Conservation (phyloP, 2,888 invertebrate species). For the Dasypolia templi region DNA sequence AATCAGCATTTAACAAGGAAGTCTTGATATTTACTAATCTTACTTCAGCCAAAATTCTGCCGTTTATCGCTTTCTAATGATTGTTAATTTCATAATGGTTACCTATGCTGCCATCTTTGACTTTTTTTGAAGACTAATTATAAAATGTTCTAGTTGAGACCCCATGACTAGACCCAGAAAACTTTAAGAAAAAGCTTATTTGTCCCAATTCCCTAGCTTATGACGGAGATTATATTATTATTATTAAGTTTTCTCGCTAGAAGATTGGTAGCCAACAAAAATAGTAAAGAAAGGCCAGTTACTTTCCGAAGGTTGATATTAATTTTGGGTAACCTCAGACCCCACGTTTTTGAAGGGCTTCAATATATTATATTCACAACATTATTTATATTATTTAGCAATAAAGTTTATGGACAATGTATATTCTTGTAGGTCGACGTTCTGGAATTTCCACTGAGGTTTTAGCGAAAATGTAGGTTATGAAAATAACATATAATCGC, state of each 20-base stretch:
- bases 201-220: not conserved
- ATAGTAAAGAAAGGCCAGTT: slow-evolving; percentile 21
- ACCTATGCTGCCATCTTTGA: too few relatives aligned
- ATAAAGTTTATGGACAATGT: slow-evolving; percentile 31
- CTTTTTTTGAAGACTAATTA: too few relatives aligned
- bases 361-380: too few relatives aligned
- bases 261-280: slow-evolving; percentile 16
- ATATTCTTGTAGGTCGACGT: slow-evolving; percentile 14
- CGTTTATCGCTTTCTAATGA: too few relatives aligned
- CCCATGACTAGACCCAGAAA: too few relatives aligned
- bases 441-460: not conserved
- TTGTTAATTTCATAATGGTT: too few relatives aligned
- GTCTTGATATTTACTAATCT: too few relatives aligned
- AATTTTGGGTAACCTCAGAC: slow-evolving; percentile 20
- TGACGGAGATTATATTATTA: not conserved
- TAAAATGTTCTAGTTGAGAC: too few relatives aligned
- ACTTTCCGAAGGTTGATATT: slow-evolving; percentile 15
- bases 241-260: not conserved
- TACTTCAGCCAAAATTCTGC: too few relatives aligned
- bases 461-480: slow-evolving; percentile 15
- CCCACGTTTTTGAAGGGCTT: slow-evolving; percentile 36
- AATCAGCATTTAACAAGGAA: too few relatives aligned
- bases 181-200: too few relatives aligned
- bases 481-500: not conserved
- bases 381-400: too few relatives aligned